Evolutionary conservation across 2,113 vertebrate species (phyloP), one percentile per base, ranked within the genome.

Genomic region (Gymnocephalus cernua): DNA sequence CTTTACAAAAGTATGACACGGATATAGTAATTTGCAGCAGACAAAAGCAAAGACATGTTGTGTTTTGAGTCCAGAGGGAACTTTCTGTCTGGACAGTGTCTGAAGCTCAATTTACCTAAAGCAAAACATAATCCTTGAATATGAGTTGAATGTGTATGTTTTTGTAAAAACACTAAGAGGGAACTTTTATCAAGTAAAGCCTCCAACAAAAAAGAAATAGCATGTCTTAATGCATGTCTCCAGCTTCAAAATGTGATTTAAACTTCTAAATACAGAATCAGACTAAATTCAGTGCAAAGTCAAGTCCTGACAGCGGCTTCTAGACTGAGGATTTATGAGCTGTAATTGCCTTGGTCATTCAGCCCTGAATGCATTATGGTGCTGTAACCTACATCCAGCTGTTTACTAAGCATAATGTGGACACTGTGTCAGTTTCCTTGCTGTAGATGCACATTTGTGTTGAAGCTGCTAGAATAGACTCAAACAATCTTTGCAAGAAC

Each of bases 311-410:
- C 72, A 51, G 61, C 21, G 13, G 54, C 51, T 25, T 23, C 12
- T 8, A 19, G 48, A 14, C 61, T 7, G 47, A 27, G 25, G 74
- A 75, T 63, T 86, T 72, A 54, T 56, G 69, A 38, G 57, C 59
- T 41, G 41, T 70, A 51, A 74, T 67, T 62, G 63, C 74, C 64
- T 50, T 14, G 50, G 66, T 75, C 71, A 61, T 23, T 61, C 63
- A 25, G 45, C 41, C 56, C 56, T 68, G 47, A 57, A 48, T 56
- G 74, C 54, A 75, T 56, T 3, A 69, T 21, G 13, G n/a, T 21
- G n/a, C 82, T 67, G 45, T 87, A 84, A 74, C 82, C 82, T 74
- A 74, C 66, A 88, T 82, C 47, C 64, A 58, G 35, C 35, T 53
- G 51, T 76, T 86, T 67, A 57, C 72, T 25, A 45, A 69, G 63